Evolutionary conservation across 2,113 vertebrate genomes (phyloP).

Genomic region (Lepus europaeus): DNA sequence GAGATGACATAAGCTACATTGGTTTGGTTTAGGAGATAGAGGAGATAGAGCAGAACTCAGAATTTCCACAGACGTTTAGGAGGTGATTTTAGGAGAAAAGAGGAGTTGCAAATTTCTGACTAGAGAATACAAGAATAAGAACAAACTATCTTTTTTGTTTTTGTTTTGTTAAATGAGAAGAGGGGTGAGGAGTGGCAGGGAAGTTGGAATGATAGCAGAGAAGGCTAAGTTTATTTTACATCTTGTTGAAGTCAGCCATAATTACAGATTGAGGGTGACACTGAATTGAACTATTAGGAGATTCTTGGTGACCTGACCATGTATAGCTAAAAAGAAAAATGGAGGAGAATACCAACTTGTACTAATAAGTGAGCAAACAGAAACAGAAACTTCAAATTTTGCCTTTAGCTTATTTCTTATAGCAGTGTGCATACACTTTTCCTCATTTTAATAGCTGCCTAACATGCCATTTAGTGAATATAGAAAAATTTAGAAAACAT

Average conservation of each 20-base stretch:
- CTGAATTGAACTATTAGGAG: neutral
- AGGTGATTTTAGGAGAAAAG: neutral
- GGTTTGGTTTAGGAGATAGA: neutral
- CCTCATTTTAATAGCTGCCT: neutral
- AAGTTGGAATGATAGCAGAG: neutral
- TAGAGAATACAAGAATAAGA: neutral
- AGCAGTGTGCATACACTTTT: neutral
- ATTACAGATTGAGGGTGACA: neutral
- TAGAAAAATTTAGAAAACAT: neutral
- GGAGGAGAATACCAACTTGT: neutral
- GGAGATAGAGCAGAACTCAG: neutral
- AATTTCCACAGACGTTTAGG: neutral
- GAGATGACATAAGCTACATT: neutral
- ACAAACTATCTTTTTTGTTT: neutral
- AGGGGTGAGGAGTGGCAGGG: neutral
- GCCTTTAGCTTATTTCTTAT: neutral
- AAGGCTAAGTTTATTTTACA: neutral
- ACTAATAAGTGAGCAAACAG: neutral
- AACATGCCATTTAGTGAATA: neutral
- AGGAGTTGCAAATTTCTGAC: neutral
- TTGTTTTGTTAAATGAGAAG: fast-evolving
- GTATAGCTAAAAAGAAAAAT: neutral
- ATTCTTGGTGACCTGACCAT: neutral
- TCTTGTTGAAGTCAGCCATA: neutral
- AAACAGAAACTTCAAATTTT: neutral